Conservation (phyloP, 2,113 vertebrate genomes). For the Pangasianodon hypophthalmus region DNA sequence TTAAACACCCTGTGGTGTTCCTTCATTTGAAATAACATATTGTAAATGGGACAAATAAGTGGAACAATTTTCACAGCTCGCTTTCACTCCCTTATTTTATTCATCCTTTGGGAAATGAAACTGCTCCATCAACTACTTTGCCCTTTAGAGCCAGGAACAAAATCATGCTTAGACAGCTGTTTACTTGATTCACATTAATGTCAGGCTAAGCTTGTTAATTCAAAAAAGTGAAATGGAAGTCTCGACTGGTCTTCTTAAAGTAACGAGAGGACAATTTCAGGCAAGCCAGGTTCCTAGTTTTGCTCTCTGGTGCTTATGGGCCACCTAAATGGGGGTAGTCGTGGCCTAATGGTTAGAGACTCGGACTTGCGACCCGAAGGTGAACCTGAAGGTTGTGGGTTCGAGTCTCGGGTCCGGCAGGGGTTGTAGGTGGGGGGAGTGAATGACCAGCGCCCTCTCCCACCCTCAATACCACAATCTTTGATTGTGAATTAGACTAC, state of each 20-base stretch:
- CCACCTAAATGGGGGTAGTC: too few relatives aligned
- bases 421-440: too few relatives aligned
- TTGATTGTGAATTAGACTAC: background rate
- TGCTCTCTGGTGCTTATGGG: background rate
- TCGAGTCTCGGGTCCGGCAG: too few relatives aligned
- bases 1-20: slow-evolving; percentile 54
- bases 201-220: background rate
- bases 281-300: background rate
- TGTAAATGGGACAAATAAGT: slow-evolving; percentile 54
- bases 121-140: slow-evolving; percentile 28
- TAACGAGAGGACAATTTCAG: background rate
- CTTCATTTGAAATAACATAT: slow-evolving; percentile 52
- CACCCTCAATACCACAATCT: too few relatives aligned
- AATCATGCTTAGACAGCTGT: slow-evolving; percentile 36
- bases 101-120: slow-evolving; percentile 11
- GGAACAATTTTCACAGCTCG: slow-evolving; percentile 31
- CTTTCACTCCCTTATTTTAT: background rate
- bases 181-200: background rate
- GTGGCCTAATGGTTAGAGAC: too few relatives aligned
- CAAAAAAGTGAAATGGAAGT: background rate
- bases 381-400: too few relatives aligned
- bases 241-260: background rate
- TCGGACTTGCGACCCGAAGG: too few relatives aligned
- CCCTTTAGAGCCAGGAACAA: slow-evolving; percentile 16
- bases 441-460: too few relatives aligned